These are phyloP conservation scores for Diachasma alloeum DNA, from an alignment of 1,140 invertebrate species.

Conservation along the genomic window DNA sequence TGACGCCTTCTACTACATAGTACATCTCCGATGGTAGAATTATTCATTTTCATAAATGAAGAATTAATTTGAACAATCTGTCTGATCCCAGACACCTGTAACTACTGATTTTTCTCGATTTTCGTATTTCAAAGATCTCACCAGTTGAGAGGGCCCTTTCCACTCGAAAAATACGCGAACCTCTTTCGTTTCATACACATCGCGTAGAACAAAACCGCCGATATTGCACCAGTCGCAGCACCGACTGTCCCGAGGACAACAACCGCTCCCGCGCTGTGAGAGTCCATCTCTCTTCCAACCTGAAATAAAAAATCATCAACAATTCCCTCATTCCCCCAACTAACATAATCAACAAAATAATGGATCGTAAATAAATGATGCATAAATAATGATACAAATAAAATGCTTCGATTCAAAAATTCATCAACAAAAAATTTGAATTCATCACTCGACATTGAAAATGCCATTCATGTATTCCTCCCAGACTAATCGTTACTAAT, in stretches of 20 bases:
- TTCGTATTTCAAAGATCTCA: conserved; percentile 3
- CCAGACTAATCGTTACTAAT: neutral
- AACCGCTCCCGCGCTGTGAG: conserved; percentile 45
- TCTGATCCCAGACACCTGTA: too few relatives aligned
- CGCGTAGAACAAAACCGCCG: conserved; percentile 49
- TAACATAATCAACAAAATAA: too few relatives aligned
- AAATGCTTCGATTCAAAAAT: too few relatives aligned
- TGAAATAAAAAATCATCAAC: neutral
- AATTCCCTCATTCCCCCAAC: too few relatives aligned
- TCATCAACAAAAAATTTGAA: too few relatives aligned
- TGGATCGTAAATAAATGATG: too few relatives aligned
- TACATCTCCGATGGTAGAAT: too few relatives aligned
- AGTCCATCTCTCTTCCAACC: conserved; percentile 38
- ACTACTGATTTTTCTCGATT: neutral
- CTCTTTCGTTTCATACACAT: conserved; percentile 46
- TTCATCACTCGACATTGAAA: neutral
- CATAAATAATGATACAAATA: too few relatives aligned
- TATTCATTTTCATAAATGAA: too few relatives aligned
- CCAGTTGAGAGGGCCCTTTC: conserved; percentile 50
- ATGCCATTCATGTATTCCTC: neutral
- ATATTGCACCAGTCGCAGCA: conserved; percentile 52
- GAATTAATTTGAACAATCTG: too few relatives aligned
- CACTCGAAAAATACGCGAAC: conserved; percentile 36
- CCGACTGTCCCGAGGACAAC: conserved; percentile 49
- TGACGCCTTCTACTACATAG: too few relatives aligned